Evolutionary conservation across 2,888 invertebrate genomes (phyloP), one percentile per base, ranked within the genome.

Genomic region (Cecidostiba fungosa): DNA sequence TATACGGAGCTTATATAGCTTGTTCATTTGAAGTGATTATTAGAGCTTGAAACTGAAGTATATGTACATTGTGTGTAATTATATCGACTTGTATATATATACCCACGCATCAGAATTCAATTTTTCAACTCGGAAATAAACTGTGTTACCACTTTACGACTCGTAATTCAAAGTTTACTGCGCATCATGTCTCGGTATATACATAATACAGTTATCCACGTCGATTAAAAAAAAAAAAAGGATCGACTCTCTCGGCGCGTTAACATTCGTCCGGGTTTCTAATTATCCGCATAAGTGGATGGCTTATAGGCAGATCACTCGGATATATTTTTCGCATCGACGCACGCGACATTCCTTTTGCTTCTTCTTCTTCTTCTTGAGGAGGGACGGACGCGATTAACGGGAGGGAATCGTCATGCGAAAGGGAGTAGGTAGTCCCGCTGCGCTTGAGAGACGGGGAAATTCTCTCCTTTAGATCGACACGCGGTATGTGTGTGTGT

Each of bases 11-110:
- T 32, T 10, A 19, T 32, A n/a, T 8, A 62, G 81, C 81, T 81
- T 81, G 62, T 81, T 81, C 73, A 81, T 62, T 43, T 73, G 32
- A 62, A 73, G 62, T 73, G 81, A 81, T 81, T 81, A 81, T 82
- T 76, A 66, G n/a, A n/a, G 23, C 54, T 59, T n/a, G 26, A 72
- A 80, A 54, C 29, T 47, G 26, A 12, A 10, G 39, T 32, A 32
- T 32, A 32, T 32, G 3, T 32, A n/a, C 43, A 50, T n/a, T 50
- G 79, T 5, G 3, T 1, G 23, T n/a, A 59, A 59, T 59, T 59
- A 59, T 59, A 59, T 59, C 16, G 54, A 59, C 16, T 23, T 8
- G 8, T 8, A 16, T 16, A 0, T 39, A 47, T 47, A 6, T n/a
- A n/a, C n/a, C n/a, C n/a, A n/a, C n/a, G n/a, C n/a, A n/a, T n/a